Base-by-base conservation (phyloP, 2,797 vertebrate genomes). In the Arnoldichthys spilopterus region DNA sequence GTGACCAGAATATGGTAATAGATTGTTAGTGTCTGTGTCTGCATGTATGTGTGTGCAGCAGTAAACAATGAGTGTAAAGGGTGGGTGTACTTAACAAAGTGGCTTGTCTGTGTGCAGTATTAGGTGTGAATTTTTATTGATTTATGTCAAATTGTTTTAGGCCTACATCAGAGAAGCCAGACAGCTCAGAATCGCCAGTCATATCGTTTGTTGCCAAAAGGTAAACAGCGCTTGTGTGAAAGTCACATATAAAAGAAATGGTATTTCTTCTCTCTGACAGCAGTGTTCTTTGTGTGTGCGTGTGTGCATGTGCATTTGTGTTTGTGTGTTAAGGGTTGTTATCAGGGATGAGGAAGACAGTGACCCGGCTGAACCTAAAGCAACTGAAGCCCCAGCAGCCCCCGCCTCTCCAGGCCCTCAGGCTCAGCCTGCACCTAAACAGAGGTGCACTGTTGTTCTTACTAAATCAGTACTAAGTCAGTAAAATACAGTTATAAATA, bases 151-250 rank as follows among this genome's bases (percentile, higher is more conserved):
- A 62, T 63, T 13, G 61, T 81, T 77, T 37, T 81, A 95, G 93
- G 72, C 20, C 86, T 18, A 32, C 82, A 81, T 34, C 84, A 80
- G 90, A 89, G 0, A 82, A 81, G 6, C 13, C 62, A 2, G 54
- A 5, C 74, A 86, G 7, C 83, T 87, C 71, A 58, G 67, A 13
- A 7, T 78, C 45, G 7, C 37, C 54, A 56, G 82, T 67, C 66
- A 77, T 45, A 47, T 83, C 91, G 45, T 94, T 94, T 87, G 85
- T 94, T 75, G 94, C 94, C 74, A 93, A 89, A 90, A 93, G 92
- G 94, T 95, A 90, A 81, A 15, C 26, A 28, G 28, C 15, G 30
- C 47, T 18, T 51, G 45, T 72, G 34, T 4, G 3, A 47, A 20
- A 45, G 9, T 24, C 24, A 11, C 12, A 47, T 20, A 22, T 20